A percentile compares a stretch with the other conserved stretches of the same genome.
phyloP scores from a whole-genome alignment of 2,888 invertebrate species.

The Ferrisia virgata region DNA sequence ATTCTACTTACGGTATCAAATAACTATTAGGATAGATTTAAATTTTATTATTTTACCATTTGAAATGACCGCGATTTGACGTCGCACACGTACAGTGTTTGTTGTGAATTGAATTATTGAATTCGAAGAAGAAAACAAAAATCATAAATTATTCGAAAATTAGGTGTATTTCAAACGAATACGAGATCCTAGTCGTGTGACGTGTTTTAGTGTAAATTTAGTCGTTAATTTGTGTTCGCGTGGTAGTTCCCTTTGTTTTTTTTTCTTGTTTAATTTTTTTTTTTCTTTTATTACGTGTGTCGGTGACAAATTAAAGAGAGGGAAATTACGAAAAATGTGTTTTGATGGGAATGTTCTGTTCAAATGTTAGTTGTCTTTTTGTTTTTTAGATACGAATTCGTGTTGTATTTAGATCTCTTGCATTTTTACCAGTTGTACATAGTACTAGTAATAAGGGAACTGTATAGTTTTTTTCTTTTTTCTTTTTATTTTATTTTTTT shows the following conservation, averaged over 20 bases:
- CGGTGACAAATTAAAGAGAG: background rate
- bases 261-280: background rate
- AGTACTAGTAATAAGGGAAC: background rate
- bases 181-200: slow-evolving; percentile 20
- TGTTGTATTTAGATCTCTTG: slow-evolving; percentile 43
- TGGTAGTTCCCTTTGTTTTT: background rate
- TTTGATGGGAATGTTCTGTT: background rate
- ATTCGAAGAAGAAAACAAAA: background rate
- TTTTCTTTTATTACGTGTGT: background rate
- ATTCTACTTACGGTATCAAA: slow-evolving; percentile 18
- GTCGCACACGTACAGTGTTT: background rate
- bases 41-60: background rate
- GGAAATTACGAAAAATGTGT: background rate
- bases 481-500: no score
- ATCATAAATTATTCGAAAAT: background rate
- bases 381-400: background rate
- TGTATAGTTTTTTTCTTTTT: background rate
- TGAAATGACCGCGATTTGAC: background rate
- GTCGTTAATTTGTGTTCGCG: slow-evolving; percentile 20
- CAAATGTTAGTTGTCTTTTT: background rate
- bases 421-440: slow-evolving; percentile 43
- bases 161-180: background rate
- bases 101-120: background rate
- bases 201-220: slow-evolving; percentile 18
- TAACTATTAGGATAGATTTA: background rate